These are phyloP conservation scores for Prionailurus bengalensis DNA, from an alignment of 2,113 vertebrate genomes.

Conservation along the genomic window DNA sequence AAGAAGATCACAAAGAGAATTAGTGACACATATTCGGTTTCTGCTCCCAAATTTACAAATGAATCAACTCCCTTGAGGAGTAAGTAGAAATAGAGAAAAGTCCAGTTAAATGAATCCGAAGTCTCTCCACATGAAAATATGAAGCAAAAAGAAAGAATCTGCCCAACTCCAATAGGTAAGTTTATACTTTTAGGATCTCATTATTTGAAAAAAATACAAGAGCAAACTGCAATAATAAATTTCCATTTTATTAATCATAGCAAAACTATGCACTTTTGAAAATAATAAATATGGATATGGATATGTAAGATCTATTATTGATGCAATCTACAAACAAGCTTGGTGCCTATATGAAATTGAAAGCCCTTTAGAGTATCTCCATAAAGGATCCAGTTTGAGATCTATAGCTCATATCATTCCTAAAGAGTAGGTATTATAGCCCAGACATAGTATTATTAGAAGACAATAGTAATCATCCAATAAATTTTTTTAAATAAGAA, in stretches of 20 bases:
- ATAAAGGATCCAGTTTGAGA: not conserved
- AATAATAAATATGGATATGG: conserved; percentile 3
- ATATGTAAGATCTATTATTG: not conserved
- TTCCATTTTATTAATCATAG: conserved; percentile 12
- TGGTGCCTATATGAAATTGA: not conserved
- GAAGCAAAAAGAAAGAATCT: not conserved
- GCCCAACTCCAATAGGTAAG: not conserved
- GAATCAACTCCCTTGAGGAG: not conserved
- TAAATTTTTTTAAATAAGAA: conserved; percentile 10
- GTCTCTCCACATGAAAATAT: not conserved
- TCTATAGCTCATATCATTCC: not conserved
- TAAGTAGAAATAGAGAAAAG: not conserved
- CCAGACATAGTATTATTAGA: not conserved
- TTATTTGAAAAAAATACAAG: not conserved
- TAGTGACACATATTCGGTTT: not conserved
- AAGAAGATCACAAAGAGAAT: not conserved
- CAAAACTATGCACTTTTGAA: conserved; percentile 32
- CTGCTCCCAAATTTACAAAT: conserved; percentile 21
- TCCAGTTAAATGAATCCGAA: not conserved
- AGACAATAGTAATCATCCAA: not conserved
- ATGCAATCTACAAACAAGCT: not conserved
- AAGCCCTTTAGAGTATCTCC: not conserved
- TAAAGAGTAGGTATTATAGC: not conserved
- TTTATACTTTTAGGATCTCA: not conserved
- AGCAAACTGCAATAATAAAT: not conserved